A percentile compares a stretch with the other conserved stretches of the same genome.
Evolutionary conservation across 1,140 invertebrate species (phyloP).

Genomic region (Phthorimaea operculella): DNA sequence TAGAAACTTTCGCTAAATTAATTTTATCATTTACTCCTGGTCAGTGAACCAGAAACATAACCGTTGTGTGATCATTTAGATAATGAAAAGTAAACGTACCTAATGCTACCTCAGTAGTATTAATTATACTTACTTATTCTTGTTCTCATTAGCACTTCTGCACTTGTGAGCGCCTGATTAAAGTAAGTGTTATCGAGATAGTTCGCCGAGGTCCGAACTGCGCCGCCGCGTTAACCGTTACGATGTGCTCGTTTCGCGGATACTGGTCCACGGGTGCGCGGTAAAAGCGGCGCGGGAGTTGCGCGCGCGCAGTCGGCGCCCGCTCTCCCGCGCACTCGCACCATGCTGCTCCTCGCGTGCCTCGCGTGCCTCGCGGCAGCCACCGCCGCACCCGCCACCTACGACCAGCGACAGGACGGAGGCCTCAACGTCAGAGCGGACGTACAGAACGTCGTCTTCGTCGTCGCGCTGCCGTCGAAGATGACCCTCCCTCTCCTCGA

Average conservation of each 20-base stretch:
- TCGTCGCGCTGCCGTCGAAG: conserved; percentile 69
- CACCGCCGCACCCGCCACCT: conserved; percentile 75
- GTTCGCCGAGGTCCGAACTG: background rate
- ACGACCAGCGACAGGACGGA: conserved; percentile 73
- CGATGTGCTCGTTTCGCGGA: conserved; percentile 51
- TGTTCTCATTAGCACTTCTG: background rate
- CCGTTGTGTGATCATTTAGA: no score
- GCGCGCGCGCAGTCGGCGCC: conserved; percentile 34
- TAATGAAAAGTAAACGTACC: no score
- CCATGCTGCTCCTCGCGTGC: conserved; percentile 36
- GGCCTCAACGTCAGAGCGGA: conserved; percentile 73
- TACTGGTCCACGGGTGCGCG: conserved; percentile 47
- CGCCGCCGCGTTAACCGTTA: conserved; percentile 47
- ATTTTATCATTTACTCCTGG: no score
- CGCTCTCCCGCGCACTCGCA: conserved; percentile 32
- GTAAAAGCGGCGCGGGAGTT: conserved; percentile 55
- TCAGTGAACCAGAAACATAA: no score
- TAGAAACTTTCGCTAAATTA: no score
- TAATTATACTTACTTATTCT: no score
- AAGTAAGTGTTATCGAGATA: background rate
- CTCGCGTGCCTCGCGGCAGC: conserved; percentile 59
- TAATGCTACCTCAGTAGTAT: no score
- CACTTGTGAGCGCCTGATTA: background rate
- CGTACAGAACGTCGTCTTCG: conserved; percentile 72
- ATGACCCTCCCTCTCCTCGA: conserved; percentile 45